Conservation (phyloP, 2,797 vertebrate genomes). For the Anisognathus igniventris region DNA sequence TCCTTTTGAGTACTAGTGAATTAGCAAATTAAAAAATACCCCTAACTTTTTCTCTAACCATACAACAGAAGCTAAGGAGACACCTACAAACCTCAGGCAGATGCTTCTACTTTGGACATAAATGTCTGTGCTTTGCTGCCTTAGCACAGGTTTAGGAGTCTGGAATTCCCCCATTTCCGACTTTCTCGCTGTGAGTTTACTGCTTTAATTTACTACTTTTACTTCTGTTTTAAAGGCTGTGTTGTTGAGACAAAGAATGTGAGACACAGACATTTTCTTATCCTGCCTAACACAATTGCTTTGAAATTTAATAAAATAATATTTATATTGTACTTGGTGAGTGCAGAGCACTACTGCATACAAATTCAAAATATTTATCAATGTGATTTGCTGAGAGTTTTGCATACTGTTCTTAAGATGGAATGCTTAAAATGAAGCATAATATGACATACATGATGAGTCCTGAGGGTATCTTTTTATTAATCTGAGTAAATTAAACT, state of each 20-base stretch:
- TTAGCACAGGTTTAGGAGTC: background rate
- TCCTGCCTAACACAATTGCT: background rate
- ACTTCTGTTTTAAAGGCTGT: background rate
- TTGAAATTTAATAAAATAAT: conserved; percentile 39
- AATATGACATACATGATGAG: conserved; percentile 13
- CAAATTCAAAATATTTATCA: conserved; percentile 25
- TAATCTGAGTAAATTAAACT: conserved; percentile 42
- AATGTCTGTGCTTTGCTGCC: background rate
- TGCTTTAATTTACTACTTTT: background rate
- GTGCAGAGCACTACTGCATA: background rate
- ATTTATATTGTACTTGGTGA: background rate
- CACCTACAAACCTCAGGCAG: background rate
- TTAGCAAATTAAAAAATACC: background rate
- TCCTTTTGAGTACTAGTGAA: background rate
- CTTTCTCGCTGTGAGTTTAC: background rate
- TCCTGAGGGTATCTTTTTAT: conserved; percentile 40
- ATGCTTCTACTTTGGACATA: background rate
- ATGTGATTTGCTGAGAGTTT: background rate
- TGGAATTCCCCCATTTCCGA: background rate
- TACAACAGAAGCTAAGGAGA: background rate
- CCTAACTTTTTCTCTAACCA: background rate
- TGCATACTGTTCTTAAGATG: background rate
- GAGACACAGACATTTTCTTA: background rate
- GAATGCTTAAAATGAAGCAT: conserved; percentile 7
- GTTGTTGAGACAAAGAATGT: background rate